Evolutionary conservation across 2,113 vertebrate species (phyloP), one percentile per base, ranked within the genome.

Genomic region (Oplegnathus fasciatus): DNA sequence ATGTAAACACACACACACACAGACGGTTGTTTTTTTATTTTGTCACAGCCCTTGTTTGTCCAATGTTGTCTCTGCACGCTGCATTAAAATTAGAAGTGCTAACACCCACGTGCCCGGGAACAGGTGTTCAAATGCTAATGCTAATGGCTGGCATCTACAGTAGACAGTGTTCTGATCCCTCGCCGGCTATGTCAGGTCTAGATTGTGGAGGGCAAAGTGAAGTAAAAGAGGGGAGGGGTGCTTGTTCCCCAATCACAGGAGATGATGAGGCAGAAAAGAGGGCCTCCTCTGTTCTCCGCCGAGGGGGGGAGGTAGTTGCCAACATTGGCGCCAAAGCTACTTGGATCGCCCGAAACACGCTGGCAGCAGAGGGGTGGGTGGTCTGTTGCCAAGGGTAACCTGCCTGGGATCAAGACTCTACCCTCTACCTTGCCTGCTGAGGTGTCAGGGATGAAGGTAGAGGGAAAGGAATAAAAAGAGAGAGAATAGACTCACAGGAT

Each of bases 51-150:
- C n/a, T 72, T 76, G 70, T 82, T 91, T 89, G 68, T 62, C 76
- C 44, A 69, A 50, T 65, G 77, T 81, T 48, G 68, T 75, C 57
- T 69, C 61, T 66, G 82, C 57, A 0, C 8, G 18, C 18, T 10
- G 75, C 61, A 78, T 83, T 75, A 48, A 79, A 83, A 82, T 91
- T 65, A 83, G 71, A 82, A n/a, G 82, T 6, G 77, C 61, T 71
- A 69, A 80, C 57, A 70, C 82, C 62, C 71, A 68, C 68, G 0
- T 62, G 60, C 28, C 32, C 4, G 6, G 13, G 68, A 90, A 88
- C 90, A 90, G 66, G 84, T 90, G 90, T 82, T 87, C 75, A 72
- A 71, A 91, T 57, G 86, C 86, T 78, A 58, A 84, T 24, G 72
- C 75, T 89, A 88, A 91, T 82, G 77, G 66, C 24, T 72, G 74